phyloP scores from a whole-genome alignment of 1,140 invertebrate species.

The Pentalonia nigronervosa region DNA sequence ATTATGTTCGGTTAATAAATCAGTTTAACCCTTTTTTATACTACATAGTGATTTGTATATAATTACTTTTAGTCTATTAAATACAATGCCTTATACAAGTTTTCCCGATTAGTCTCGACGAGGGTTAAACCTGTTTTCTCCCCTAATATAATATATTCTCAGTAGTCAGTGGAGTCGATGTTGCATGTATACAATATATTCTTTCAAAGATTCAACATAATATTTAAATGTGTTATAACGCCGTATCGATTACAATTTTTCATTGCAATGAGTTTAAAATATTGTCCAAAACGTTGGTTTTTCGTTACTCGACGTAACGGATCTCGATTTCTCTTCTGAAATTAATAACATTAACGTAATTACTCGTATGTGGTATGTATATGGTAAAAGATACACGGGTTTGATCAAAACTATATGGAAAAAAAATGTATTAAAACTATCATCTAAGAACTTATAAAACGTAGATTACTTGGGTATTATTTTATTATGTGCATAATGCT shows the following conservation, averaged over 20 bases:
- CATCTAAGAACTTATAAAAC: neutral
- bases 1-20: neutral
- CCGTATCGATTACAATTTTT: neutral
- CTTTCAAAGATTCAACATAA: neutral
- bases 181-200: slow-evolving; percentile 2
- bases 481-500: too few species aligned
- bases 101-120: neutral
- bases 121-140: slow-evolving; percentile 49
- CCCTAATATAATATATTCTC: neutral
- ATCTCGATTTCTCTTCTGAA: neutral
- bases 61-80: neutral
- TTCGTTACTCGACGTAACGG: neutral
- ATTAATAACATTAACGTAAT: neutral
- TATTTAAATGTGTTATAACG: neutral
- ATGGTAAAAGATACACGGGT: neutral
- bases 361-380: neutral
- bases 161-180: neutral
- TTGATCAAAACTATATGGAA: neutral
- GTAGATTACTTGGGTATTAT: neutral
- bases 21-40: neutral
- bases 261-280: neutral
- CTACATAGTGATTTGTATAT: neutral
- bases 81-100: neutral
- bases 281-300: neutral
- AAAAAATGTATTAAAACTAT: neutral